Evolutionary conservation across 2,797 vertebrate genomes (phyloP), one percentile per base, ranked within the genome.

Genomic region (Thalassophryne amazonica): DNA sequence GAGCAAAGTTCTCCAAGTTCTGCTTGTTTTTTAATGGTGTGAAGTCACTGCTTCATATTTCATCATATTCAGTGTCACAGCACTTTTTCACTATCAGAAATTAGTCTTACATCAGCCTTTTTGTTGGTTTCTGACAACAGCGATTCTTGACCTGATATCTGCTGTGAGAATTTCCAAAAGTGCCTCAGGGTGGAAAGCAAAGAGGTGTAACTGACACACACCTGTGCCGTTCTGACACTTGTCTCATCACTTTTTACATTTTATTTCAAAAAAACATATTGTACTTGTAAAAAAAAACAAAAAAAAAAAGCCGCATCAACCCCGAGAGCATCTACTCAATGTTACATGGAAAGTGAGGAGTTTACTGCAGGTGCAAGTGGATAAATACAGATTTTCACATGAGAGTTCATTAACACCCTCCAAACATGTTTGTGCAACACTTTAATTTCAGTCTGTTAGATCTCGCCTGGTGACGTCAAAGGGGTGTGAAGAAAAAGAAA

Each of bases 361-460:
- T 12, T 15, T 55, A 27, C 11, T 30, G 7, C 36, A 22, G 14
- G 36, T 51, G 46, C 19, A 47, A 40, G 56, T 52, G 29, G 20
- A 2, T 33, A 18, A 58, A 32, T 19, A 19, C 30, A 24, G 0
- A 17, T 55, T 60, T 52, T 41, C 11, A 19, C 31, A 53, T 1
- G 7, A 56, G 73, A 47, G 45, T 49, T 78, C 16, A 60, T 83
- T 70, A 82, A 69, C 73, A 79, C 67, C 34, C 53, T 55, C 24
- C 23, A 65, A 84, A 80, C 78, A 84, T 76, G 67, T 76, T 72
- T 68, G 28, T 30, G 24, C 47, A 62, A 75, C 78, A 70, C 64
- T 66, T 64, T 35, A 38, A 34, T 69, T 58, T 66, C 58, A 59
- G 48, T 49, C 68, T 51, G 59, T 35, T 47, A 40, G 12, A 53